Conservation (phyloP, 2,113 vertebrate genomes). For the Nipponia nippon region DNA sequence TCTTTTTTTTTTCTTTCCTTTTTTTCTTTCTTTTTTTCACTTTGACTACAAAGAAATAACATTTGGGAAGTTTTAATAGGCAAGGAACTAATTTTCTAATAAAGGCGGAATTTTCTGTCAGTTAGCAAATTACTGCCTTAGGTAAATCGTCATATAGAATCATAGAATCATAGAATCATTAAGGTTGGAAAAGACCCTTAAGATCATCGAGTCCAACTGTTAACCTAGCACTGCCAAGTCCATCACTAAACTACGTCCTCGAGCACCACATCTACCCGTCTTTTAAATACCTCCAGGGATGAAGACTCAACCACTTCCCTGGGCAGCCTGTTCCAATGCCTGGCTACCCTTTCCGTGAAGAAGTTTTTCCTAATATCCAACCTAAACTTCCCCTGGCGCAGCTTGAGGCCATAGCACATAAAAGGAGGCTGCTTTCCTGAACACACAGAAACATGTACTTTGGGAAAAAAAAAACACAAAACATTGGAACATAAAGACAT, state of each 20-base stretch:
- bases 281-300: too few species aligned
- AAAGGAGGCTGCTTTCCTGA: neutral
- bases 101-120: neutral
- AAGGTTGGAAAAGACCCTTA: too few species aligned
- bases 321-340: too few species aligned
- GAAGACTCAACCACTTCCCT: too few species aligned
- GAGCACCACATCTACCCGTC: too few species aligned
- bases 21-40: accelerated
- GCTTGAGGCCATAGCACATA: neutral
- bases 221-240: too few species aligned
- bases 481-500: neutral
- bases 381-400: too few species aligned
- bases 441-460: neutral
- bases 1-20: neutral
- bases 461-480: neutral
- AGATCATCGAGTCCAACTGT: too few species aligned
- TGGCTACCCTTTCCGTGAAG: too few species aligned
- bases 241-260: too few species aligned
- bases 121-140: neutral
- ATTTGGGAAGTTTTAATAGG: neutral
- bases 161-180: too few species aligned
- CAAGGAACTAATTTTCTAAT: neutral
- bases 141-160: neutral
- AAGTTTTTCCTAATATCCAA: too few species aligned
- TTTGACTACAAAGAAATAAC: neutral